A percentile compares a stretch with the other conserved stretches of the same genome.
These are phyloP conservation scores for Amblyopsis rosae DNA, from an alignment of 2,113 vertebrate species.

Conservation along the genomic window DNA sequence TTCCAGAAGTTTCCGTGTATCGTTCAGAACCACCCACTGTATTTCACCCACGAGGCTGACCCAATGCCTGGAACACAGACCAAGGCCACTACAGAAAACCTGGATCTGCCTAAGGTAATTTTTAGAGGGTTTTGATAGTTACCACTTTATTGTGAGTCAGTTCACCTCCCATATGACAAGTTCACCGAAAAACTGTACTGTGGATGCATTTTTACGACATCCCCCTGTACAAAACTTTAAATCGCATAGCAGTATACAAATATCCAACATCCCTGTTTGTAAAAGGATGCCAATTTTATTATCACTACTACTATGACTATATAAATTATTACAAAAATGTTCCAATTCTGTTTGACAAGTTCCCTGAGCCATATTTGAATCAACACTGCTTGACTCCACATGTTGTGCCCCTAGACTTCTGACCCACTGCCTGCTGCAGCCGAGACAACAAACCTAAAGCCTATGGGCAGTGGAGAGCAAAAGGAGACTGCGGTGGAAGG, in stretches of 20 bases:
- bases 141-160: not conserved
- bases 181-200: too few relatives aligned
- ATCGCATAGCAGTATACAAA: too few relatives aligned
- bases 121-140: not conserved
- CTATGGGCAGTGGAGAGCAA: not conserved
- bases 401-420: conserved; percentile 18
- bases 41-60: conserved; percentile 64
- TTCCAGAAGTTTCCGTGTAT: conserved; percentile 66
- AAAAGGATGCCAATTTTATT: too few relatives aligned
- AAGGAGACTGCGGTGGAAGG: fast-evolving
- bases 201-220: too few relatives aligned
- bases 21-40: conserved; percentile 63
- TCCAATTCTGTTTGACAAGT: too few relatives aligned
- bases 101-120: conserved; percentile 38
- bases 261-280: too few relatives aligned
- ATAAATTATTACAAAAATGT: too few relatives aligned
- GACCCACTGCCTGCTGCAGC: not conserved
- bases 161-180: not conserved
- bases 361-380: too few relatives aligned
- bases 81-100: conserved; percentile 12
- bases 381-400: not conserved
- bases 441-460: not conserved
- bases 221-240: too few relatives aligned
- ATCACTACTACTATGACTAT: too few relatives aligned
- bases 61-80: conserved; percentile 21